Evolutionary conservation across 2,888 invertebrate genomes (phyloP), one percentile per base, ranked within the genome.

Genomic region (Abrostola tripartita): DNA sequence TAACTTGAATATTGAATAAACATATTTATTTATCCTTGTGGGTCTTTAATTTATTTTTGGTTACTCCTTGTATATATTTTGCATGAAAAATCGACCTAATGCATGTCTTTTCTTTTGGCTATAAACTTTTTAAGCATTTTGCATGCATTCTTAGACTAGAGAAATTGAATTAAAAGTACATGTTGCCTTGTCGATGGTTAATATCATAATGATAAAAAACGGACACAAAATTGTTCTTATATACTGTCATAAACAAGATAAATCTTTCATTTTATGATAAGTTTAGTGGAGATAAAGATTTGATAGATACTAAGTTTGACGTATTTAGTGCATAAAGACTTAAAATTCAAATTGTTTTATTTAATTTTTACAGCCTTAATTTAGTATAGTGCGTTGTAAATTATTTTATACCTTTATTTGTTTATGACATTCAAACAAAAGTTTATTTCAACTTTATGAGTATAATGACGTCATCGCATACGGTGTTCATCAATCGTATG

Each of bases 1-100:
- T 88, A 88, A 83, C 82, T 81, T 85, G 76, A 79, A 81, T 81
- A 84, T 81, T 85, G 62, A 91, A 92, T 92, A 91, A 93, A 92
- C 87, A 79, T 89, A 87, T 92, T 90, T 86, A 89, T 88, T 87
- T 85, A 82, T 82, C 78, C 77, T 83, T 80, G 77, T 85, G 85
- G 83, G 88, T 87, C 82, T 92, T 91, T 89, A 84, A 87, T 89
- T 91, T 89, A 68, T 80, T 79, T 69, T 79, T 72, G 37, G 53
- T 68, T 81, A 78, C 52, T 76, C 85, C 84, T 85, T 73, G 83
- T 85, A 87, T 78, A 82, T 40, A 37, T 61, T 52, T 72, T 74
- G 72, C 72, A 76, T 70, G 76, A 66, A 24, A 55, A 11, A 52
- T 61, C 8, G 37, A 53, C 37, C 24, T 14, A 54, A 40, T 0